phyloP scores from a whole-genome alignment of 2,113 vertebrate species.

The Eudyptes chrysolophus region DNA sequence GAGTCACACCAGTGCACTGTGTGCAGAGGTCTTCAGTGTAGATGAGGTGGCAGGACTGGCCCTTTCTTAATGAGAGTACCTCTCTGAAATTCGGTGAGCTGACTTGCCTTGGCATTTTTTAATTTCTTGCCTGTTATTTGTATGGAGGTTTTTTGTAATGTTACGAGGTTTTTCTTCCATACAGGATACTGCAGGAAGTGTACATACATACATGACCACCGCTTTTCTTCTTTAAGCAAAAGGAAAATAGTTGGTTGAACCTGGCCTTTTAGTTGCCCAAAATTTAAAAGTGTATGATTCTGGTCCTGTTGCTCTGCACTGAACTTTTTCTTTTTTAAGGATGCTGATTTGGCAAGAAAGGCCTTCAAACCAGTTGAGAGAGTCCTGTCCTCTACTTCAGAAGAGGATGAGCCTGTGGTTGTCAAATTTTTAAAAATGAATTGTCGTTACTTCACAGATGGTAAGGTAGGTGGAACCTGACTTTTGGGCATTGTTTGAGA shows the following conservation, averaged over 20 bases:
- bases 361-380: constrained; percentile 81
- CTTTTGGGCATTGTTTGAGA: neutral
- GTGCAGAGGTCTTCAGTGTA: neutral
- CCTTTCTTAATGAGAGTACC: neutral
- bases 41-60: neutral
- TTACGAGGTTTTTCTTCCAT: neutral
- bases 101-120: neutral
- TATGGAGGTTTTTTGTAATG: neutral
- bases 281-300: neutral
- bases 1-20: neutral
- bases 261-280: neutral
- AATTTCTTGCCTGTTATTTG: neutral
- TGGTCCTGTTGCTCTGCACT: neutral
- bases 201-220: neutral
- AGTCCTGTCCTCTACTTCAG: constrained; percentile 89
- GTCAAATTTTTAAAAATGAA: constrained; percentile 99
- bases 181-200: neutral
- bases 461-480: constrained; percentile 82
- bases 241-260: neutral
- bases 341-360: constrained; percentile 79
- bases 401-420: constrained; percentile 87
- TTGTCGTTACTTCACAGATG: constrained; percentile 97
- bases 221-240: neutral
- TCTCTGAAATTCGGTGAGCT: neutral
- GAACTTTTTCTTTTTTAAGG: constrained; percentile 71